Conservation (phyloP, 2,888 invertebrate species). For the Caradrina kadenii region DNA sequence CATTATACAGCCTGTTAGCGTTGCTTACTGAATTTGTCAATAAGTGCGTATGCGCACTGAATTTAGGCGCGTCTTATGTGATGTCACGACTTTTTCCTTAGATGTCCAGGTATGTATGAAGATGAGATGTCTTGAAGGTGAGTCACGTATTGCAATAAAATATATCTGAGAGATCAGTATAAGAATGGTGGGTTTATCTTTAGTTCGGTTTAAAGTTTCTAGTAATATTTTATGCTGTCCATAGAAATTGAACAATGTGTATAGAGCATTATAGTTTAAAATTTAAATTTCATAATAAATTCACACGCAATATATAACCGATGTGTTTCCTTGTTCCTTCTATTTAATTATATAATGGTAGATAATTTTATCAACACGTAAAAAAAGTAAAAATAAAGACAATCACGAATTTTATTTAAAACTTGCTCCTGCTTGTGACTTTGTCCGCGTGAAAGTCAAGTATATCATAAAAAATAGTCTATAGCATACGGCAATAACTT, state of each 20-base stretch:
- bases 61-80: constrained; percentile 57
- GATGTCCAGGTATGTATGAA: constrained; percentile 45
- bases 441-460: too few relatives aligned
- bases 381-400: too few relatives aligned
- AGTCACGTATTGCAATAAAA: constrained; percentile 56
- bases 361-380: too few relatives aligned
- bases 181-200: constrained; percentile 25
- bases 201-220: constrained; percentile 6
- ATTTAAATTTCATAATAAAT: neutral
- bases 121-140: constrained; percentile 46
- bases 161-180: constrained; percentile 40
- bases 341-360: too few relatives aligned
- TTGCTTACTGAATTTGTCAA: constrained; percentile 63
- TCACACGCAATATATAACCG: too few relatives aligned
- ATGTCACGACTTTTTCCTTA: constrained; percentile 63
- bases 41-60: constrained; percentile 55
- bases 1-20: constrained; percentile 63
- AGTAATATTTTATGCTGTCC: neutral
- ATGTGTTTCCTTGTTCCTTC: too few relatives aligned
- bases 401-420: too few relatives aligned
- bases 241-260: neutral
- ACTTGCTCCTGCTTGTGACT: too few relatives aligned
- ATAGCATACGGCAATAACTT: too few relatives aligned
- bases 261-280: neutral
- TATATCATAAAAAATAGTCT: too few relatives aligned